Percentiles rank a stretch among this genome's conserved stretches.
phyloP scores from a whole-genome alignment of 2,888 invertebrate species.

The Notodonta dromedarius region DNA sequence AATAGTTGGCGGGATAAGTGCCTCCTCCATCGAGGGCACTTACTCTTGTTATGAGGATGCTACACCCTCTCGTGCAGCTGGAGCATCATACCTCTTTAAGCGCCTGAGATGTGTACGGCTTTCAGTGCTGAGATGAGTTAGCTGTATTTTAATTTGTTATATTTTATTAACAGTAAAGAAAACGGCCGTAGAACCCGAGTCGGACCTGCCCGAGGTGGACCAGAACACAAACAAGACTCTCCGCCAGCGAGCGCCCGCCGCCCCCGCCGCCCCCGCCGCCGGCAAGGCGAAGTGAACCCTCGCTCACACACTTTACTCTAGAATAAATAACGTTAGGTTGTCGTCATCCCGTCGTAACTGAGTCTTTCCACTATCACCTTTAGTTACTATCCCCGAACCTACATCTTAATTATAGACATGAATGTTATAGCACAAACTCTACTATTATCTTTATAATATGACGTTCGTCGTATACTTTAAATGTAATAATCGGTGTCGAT shows the following conservation, averaged over 20 bases:
- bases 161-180: conserved; percentile 85
- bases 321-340: conserved; percentile 49
- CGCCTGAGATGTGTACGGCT: too few relatives aligned
- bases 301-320: conserved; percentile 31
- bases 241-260: conserved; percentile 82
- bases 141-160: background rate
- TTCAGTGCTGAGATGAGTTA: too few relatives aligned
- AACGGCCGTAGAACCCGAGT: conserved; percentile 87
- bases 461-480: conserved; percentile 34
- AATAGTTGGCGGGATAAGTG: too few relatives aligned
- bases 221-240: conserved; percentile 93
- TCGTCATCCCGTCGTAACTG: conserved; percentile 58
- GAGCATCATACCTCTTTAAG: too few relatives aligned
- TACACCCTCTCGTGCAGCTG: too few relatives aligned
- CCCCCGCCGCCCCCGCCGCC: conserved; percentile 47
- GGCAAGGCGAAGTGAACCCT: conserved; percentile 84
- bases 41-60: too few relatives aligned
- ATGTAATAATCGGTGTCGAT: conserved; percentile 25
- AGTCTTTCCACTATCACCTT: conserved; percentile 61
- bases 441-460: conserved; percentile 22
- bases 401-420: conserved; percentile 35
- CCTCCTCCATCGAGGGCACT: too few relatives aligned
- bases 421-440: conserved; percentile 45
- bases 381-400: conserved; percentile 37
- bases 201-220: conserved; percentile 96